Percentiles rank a stretch among this genome's conserved stretches.
These are phyloP conservation scores for Chrysomallon squamiferum DNA, from an alignment of 1,140 invertebrate species.

Conservation along the genomic window DNA sequence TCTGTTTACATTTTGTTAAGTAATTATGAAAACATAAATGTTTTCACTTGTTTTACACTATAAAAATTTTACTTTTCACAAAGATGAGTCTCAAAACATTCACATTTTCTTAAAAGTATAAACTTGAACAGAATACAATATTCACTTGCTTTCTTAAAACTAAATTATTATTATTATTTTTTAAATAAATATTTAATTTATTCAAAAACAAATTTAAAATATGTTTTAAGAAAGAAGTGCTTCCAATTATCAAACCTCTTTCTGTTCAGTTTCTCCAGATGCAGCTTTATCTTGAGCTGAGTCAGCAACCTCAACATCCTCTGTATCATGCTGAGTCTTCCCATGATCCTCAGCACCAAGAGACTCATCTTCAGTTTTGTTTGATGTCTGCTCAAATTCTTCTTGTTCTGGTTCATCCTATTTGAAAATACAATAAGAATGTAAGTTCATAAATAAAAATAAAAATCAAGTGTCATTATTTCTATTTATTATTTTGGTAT, in stretches of 20 bases:
- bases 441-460: not conserved
- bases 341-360: constrained; percentile 38
- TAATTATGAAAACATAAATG: no score
- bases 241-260: constrained; percentile 51
- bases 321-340: constrained; percentile 42
- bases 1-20: no score
- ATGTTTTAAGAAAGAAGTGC: not conserved
- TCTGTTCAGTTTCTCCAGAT: constrained; percentile 44
- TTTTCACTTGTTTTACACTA: no score
- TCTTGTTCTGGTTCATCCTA: constrained; percentile 26
- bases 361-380: constrained; percentile 25
- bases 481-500: no score
- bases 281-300: constrained; percentile 41
- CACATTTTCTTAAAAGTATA: no score
- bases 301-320: constrained; percentile 46
- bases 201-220: no score
- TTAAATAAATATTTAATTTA: no score
- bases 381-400: constrained; percentile 22
- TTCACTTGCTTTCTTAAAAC: no score
- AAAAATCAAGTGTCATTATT: not conserved
- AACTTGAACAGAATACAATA: no score
- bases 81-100: no score
- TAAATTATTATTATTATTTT: no score
- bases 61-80: no score
- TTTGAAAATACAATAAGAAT: constrained; percentile 37